Conservation (phyloP, 2,888 invertebrate genomes). For the Drosophila fungiperda region DNA sequence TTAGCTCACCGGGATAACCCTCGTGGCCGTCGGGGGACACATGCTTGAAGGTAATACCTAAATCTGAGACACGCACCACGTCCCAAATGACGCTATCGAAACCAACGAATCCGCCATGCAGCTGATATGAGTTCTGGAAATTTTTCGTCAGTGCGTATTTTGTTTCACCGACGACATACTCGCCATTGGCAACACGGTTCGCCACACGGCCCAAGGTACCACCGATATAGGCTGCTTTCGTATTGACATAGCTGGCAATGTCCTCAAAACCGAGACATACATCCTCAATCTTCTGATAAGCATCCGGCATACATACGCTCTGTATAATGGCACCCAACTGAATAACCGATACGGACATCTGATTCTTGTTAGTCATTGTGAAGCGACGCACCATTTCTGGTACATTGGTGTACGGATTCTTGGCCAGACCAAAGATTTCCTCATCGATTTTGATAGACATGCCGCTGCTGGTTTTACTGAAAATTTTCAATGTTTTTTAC, state of each 20-base stretch:
- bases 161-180: conserved; percentile 89
- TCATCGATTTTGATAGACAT: conserved; percentile 73
- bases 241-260: conserved; percentile 83
- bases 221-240: conserved; percentile 92
- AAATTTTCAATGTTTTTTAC: conserved; percentile 20
- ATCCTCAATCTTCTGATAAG: conserved; percentile 90
- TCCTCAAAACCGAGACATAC: conserved; percentile 93
- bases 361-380: conserved; percentile 75
- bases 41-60: conserved; percentile 89
- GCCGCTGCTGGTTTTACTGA: conserved; percentile 6
- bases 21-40: conserved; percentile 92
- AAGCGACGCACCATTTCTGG: conserved; percentile 77
- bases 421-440: conserved; percentile 81
- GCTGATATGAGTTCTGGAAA: conserved; percentile 88
- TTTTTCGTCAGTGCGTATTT: conserved; percentile 90
- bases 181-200: conserved; percentile 91
- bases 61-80: conserved; percentile 61
- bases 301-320: conserved; percentile 90
- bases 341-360: conserved; percentile 81
- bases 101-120: conserved; percentile 94
- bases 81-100: conserved; percentile 93
- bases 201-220: conserved; percentile 94
- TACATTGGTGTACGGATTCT: conserved; percentile 77
- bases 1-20: conserved; percentile 94
- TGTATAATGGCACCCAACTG: conserved; percentile 91